phyloP scores from a whole-genome alignment of 2,797 vertebrate species.

The Varecia variegata region DNA sequence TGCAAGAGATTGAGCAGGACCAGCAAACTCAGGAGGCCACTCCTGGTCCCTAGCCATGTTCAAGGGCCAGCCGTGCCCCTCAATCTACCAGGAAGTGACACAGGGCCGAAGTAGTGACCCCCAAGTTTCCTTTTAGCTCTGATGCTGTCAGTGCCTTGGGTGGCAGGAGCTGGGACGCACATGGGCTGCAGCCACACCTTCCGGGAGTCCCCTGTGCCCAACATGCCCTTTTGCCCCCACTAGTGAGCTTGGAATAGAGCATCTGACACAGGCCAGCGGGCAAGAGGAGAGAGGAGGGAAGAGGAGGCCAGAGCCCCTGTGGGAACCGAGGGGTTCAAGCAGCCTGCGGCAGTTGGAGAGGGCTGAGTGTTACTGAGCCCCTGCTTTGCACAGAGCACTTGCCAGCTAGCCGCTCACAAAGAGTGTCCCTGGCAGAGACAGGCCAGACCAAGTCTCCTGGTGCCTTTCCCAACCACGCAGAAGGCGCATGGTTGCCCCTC shows the following conservation, averaged over 20 bases:
- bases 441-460: too few relatives aligned
- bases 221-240: neutral
- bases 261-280: neutral
- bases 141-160: neutral
- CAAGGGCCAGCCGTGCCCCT: neutral
- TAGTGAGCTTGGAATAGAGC: neutral
- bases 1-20: neutral
- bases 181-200: neutral
- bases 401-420: neutral
- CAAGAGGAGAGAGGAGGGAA: neutral
- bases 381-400: too few relatives aligned
- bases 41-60: neutral
- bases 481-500: neutral
- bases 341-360: neutral
- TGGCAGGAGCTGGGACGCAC: neutral
- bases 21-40: neutral
- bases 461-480: neutral
- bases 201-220: neutral
- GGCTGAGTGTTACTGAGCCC: neutral
- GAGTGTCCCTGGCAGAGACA: accelerated
- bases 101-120: neutral
- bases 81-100: neutral
- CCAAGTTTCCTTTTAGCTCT: neutral
- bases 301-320: neutral
- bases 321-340: neutral